Evolutionary conservation across 2,113 vertebrate species (phyloP).

Genomic region (Buteo buteo): DNA sequence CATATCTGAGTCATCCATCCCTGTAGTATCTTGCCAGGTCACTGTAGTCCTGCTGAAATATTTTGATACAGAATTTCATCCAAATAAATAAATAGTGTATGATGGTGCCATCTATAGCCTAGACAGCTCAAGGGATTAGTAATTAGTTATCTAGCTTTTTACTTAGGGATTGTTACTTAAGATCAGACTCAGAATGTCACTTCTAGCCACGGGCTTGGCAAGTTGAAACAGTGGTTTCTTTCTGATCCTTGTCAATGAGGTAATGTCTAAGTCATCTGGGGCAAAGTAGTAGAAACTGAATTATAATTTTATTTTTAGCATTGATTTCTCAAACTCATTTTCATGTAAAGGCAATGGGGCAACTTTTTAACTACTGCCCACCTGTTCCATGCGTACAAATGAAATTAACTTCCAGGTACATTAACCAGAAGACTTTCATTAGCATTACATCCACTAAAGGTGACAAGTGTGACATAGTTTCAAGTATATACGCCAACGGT

Average conservation of each 20-base stretch:
- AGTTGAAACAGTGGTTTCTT: constrained; percentile 41
- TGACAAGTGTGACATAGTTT: not conserved
- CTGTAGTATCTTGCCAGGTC: not conserved
- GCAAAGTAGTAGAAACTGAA: not conserved
- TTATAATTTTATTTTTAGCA: not conserved
- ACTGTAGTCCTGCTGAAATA: constrained; percentile 14
- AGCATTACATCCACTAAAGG: not conserved
- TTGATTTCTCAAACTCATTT: not conserved
- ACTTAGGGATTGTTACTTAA: not conserved
- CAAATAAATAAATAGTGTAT: constrained; percentile 44
- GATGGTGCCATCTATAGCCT: constrained; percentile 34
- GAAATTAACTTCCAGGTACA: not conserved
- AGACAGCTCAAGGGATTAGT: constrained; percentile 23
- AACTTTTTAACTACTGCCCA: not conserved
- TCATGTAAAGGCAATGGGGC: not conserved
- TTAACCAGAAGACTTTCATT: not conserved
- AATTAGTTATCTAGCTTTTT: constrained; percentile 33
- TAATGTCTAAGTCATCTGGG: constrained; percentile 19
- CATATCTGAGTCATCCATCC: constrained; percentile 6
- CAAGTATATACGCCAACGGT: not conserved
- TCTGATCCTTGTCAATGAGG: constrained; percentile 43
- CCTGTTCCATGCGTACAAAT: not conserved
- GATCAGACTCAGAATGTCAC: constrained; percentile 37
- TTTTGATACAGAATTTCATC: constrained; percentile 24
- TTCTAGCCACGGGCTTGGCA: constrained; percentile 37